phyloP scores from a whole-genome alignment of 2,888 invertebrate species.

The Lycaena phlaeas region DNA sequence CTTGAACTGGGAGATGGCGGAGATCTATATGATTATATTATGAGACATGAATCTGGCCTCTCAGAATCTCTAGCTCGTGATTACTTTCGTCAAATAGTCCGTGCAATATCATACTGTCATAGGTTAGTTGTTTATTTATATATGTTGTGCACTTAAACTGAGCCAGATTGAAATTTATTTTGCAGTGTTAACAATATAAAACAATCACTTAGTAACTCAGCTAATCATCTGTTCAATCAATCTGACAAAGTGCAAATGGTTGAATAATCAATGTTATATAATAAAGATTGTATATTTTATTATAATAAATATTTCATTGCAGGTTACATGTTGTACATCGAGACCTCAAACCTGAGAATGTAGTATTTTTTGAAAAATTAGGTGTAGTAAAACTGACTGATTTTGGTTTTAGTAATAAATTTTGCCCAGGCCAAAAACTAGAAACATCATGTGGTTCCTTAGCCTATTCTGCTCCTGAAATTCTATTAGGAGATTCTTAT shows the following conservation, averaged over 20 bases:
- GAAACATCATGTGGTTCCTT: conserved; percentile 98
- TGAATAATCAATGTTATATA: neutral
- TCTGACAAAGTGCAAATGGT: too few relatives aligned
- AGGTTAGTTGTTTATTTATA: conserved; percentile 80
- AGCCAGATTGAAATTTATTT: too few relatives aligned
- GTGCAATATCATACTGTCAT: conserved; percentile 98
- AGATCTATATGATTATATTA: conserved; percentile 98
- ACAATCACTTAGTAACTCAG: too few relatives aligned
- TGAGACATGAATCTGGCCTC: conserved; percentile 93
- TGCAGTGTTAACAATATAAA: too few relatives aligned
- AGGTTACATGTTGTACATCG: conserved; percentile 80
- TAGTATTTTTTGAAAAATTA: conserved; percentile 97
- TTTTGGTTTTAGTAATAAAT: conserved; percentile 97
- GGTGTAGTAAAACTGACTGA: conserved; percentile 98
- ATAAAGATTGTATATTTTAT: neutral
- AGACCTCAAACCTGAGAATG: conserved; percentile 99
- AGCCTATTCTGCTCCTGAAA: conserved; percentile 99
- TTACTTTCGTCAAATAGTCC: conserved; percentile 97
- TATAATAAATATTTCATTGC: too few relatives aligned
- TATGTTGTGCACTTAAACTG: too few relatives aligned
- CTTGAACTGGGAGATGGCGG: conserved; percentile 98
- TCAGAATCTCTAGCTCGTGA: conserved; percentile 87
- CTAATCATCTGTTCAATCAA: too few relatives aligned
- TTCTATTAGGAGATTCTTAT: conserved; percentile 97
- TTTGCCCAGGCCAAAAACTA: conserved; percentile 95